Evolutionary conservation across 2,797 vertebrate species (phyloP).

Genomic region (Gambelia wislizenii): DNA sequence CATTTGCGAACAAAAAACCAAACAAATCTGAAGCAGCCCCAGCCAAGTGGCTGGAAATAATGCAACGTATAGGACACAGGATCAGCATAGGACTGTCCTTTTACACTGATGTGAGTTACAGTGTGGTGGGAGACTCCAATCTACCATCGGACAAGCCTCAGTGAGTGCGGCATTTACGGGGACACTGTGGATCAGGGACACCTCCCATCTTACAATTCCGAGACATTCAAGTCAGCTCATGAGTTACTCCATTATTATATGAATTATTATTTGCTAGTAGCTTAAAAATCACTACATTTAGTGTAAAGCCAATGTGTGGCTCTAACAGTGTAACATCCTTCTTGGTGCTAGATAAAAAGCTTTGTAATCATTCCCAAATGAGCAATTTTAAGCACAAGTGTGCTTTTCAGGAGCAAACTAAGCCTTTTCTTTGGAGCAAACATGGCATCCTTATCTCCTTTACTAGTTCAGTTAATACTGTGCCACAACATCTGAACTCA

Average conservation of each 20-base stretch:
- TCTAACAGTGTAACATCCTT: not conserved
- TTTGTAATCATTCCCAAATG: not conserved
- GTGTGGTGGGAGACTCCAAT: too few species aligned
- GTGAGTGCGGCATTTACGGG: too few species aligned
- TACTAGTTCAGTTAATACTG: not conserved
- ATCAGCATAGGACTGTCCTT: too few species aligned
- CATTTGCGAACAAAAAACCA: too few species aligned
- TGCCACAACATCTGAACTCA: not conserved
- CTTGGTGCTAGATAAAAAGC: not conserved
- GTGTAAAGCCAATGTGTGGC: too few species aligned
- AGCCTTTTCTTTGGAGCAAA: not conserved
- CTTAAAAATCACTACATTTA: not conserved
- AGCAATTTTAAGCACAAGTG: not conserved
- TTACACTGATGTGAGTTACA: too few species aligned
- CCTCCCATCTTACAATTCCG: not conserved
- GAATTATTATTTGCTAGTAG: not conserved
- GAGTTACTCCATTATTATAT: not conserved
- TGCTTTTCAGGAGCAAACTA: not conserved
- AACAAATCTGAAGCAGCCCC: too few species aligned
- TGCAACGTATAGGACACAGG: too few species aligned
- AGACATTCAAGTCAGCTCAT: not conserved
- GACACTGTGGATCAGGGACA: too few species aligned
- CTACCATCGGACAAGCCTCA: too few species aligned
- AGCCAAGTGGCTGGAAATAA: too few species aligned
- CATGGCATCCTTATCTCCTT: not conserved